Base-by-base conservation (phyloP, 2,113 vertebrate species). In the Caranx melampygus region DNA sequence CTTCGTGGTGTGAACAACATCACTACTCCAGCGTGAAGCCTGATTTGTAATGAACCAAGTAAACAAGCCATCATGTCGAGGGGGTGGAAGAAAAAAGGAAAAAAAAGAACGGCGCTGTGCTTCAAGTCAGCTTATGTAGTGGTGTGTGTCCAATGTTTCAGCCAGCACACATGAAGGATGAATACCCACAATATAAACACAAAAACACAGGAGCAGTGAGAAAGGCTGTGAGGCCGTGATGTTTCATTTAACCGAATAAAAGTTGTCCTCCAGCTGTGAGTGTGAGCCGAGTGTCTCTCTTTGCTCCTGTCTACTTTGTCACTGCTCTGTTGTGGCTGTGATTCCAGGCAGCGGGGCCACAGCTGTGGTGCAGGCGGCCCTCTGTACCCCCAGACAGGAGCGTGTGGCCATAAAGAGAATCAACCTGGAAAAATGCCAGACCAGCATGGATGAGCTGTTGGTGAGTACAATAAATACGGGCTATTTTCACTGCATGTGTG, bases 361-460 rank as follows among this genome's bases (percentile, higher is more conserved):
- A 75, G 98, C 98, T 20, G 98, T 99, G 87, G 98, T 99, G 60
- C 98, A 99, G 94, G 98, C 98, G 37, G 98, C 98, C 0, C 95
- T 99, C 20, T 99, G 97, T 91, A 96, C 95, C 94, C 98, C 97
- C 87, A 95, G 98, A 92, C 96, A 98, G 92, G 98, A 99, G 91
- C 96, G 97, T 0, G 98, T 99, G 81, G 98, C 98, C 91, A 99
- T 99, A 94, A 99, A 99, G 94, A 95, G 98, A 90, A 99, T 99
- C 95, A 99, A 99, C 94, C 91, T 99, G 95, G 98, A 99, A 93
- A 99, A 99, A 95, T 99, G 98, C 95, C 98, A 99, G 93, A 99
- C 98, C 90, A 99, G 98, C 95, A 99, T 99, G 98, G 98, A 99
- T 68, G 98, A 99, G 87, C 94, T 99, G 73, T 94, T 99, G 93